Evolutionary conservation across 2,888 invertebrate genomes (phyloP).

Genomic region (Polymixis lichenea): DNA sequence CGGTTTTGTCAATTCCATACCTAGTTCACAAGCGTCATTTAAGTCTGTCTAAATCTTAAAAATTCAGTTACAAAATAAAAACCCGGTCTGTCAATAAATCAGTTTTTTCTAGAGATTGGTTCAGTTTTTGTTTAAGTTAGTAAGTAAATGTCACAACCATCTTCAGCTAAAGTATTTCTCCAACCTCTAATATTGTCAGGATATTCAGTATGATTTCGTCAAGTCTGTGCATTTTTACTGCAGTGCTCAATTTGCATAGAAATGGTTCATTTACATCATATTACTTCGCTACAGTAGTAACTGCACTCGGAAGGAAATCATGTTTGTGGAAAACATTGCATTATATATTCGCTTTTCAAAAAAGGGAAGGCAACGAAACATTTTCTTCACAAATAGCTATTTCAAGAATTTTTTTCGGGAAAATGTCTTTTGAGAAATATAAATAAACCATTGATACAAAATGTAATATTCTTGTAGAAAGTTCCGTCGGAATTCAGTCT

Average conservation of each 20-base stretch:
- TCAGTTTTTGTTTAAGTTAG: neutral
- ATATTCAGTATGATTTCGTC: slow-evolving; percentile 21
- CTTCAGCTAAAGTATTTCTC: neutral
- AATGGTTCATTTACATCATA: slow-evolving; percentile 55
- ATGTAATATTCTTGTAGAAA: neutral
- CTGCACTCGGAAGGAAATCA: slow-evolving; percentile 12
- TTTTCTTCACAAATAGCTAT: neutral
- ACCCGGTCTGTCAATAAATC: neutral
- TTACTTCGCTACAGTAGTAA: neutral
- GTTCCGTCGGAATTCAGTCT: neutral
- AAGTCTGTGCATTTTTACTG: slow-evolving; percentile 40
- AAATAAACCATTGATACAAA: slow-evolving; percentile 5
- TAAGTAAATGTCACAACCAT: neutral
- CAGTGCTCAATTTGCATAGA: slow-evolving; percentile 57
- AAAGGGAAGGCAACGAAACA: neutral
- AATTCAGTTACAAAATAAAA: neutral
- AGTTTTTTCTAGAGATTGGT: neutral
- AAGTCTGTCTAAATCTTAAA: neutral
- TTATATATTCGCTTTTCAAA: neutral
- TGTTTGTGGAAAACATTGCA: slow-evolving; percentile 9
- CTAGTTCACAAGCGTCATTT: neutral
- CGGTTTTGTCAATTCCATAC: slow-evolving; percentile 19
- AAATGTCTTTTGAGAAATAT: neutral
- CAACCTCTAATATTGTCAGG: slow-evolving; percentile 2
- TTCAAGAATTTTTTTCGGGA: neutral